These are phyloP conservation scores for Poecile atricapillus DNA, from an alignment of 2,113 vertebrate species.

Conservation along the genomic window DNA sequence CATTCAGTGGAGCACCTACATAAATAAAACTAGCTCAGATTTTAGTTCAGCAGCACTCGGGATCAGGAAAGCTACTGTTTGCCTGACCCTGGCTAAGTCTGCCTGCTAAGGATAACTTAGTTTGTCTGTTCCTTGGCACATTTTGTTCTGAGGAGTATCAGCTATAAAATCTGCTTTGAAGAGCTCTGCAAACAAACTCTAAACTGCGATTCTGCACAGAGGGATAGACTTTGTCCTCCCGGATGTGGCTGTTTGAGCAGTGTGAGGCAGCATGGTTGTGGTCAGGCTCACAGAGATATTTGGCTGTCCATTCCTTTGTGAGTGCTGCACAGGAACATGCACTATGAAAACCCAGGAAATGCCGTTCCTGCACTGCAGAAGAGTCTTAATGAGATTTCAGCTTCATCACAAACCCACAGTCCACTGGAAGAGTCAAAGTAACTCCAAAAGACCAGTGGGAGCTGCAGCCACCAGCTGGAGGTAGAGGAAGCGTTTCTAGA, in stretches of 20 bases:
- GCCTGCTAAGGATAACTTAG: not conserved
- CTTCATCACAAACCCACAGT: not conserved
- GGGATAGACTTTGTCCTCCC: not conserved
- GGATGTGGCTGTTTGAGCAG: not conserved
- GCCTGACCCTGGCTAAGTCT: not conserved
- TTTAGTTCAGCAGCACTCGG: not conserved
- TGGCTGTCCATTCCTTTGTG: not conserved
- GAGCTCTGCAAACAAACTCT: not conserved
- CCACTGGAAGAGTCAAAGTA: not conserved
- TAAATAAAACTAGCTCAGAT: not conserved
- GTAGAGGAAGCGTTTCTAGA: not conserved
- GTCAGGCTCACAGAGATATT: not conserved
- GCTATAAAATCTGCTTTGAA: not conserved
- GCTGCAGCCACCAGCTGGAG: not conserved
- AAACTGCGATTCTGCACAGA: accelerated
- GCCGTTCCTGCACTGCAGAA: accelerated
- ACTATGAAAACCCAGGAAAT: accelerated
- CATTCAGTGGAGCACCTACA: not conserved
- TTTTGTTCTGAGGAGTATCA: not conserved
- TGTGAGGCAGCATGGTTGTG: accelerated
- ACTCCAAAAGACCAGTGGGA: not conserved
- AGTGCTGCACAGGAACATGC: accelerated
- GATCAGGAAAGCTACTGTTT: not conserved
- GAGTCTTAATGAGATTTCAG: not conserved
- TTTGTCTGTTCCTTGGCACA: not conserved